Evolutionary conservation across 2,113 vertebrate species (phyloP).

Genomic region (human (Homo sapiens)): GRCh38 chrX:32530001-32530500

Average conservation of each 20-base stretch:
- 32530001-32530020: slow-evolving; percentile 30
- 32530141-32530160: not conserved
- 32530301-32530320: not conserved
- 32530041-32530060: slow-evolving; percentile 55
- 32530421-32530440: not conserved
- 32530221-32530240: not conserved
- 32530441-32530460: not conserved
- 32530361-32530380: not conserved
- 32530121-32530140: not conserved
- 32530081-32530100: not conserved
- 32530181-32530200: not conserved
- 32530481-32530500: not conserved
- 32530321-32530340: not conserved
- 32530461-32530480: not conserved
- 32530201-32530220: not conserved
- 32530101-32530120: slow-evolving; percentile 28
- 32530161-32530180: not conserved
- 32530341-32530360: not conserved
- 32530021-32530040: slow-evolving; percentile 63
- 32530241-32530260: not conserved
- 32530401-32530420: not conserved
- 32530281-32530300: not conserved
- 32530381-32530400: not conserved
- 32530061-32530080: slow-evolving; percentile 37
- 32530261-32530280: slow-evolving; percentile 1